Evolutionary conservation across 2,888 invertebrate species (phyloP).

Genomic region (Dicroscelio sp.): DNA sequence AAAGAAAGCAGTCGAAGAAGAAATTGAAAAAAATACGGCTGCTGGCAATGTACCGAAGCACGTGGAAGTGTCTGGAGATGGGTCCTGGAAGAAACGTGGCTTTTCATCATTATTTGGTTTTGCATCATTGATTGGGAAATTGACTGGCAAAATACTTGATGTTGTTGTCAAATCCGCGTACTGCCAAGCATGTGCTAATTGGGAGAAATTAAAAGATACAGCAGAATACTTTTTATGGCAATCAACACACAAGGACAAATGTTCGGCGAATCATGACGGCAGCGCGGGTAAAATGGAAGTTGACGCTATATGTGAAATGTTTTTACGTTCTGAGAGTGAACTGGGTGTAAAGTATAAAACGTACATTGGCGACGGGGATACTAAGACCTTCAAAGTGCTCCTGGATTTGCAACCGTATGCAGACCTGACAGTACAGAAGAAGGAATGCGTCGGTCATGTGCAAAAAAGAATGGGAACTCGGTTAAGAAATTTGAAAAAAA

Average conservation of each 20-base stretch:
- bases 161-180: conserved; percentile 32
- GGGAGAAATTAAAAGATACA: neutral
- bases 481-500: conserved; percentile 42
- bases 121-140: conserved; percentile 4
- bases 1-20: conserved; percentile 65
- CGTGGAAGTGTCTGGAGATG: conserved; percentile 5
- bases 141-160: conserved; percentile 3
- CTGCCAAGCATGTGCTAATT: conserved; percentile 52
- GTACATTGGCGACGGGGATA: neutral
- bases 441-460: conserved; percentile 9
- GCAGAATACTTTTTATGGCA: conserved; percentile 19
- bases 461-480: no score
- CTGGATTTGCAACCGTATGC: neutral
- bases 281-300: no score
- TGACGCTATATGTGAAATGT: neutral
- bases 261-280: neutral
- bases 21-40: conserved; percentile 64
- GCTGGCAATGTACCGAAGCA: conserved; percentile 33
- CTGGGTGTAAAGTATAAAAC: neutral
- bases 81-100: conserved; percentile 27
- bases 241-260: neutral
- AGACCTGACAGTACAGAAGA: neutral
- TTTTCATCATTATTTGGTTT: neutral
- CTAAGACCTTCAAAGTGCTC: neutral
- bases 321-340: neutral